Evolutionary conservation across 92 coral and sea anemone species (phyloP).

Genomic region (Phenganax stokvisi): DNA sequence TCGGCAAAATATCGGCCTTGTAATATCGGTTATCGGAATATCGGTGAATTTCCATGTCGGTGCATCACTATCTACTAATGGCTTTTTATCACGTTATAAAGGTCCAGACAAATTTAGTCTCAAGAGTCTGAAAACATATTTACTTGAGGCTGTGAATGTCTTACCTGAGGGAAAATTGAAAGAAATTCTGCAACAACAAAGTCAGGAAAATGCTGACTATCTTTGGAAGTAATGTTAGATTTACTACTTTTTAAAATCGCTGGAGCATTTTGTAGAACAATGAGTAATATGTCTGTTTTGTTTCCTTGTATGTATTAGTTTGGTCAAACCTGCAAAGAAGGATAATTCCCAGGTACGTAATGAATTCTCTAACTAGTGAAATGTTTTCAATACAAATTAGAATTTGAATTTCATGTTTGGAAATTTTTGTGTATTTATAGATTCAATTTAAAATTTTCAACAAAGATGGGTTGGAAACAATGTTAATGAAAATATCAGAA

Average conservation of each 20-base stretch:
- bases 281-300: too few relatives aligned
- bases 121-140: neutral
- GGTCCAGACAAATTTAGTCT: conserved; percentile 22
- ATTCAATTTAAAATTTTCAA: conserved; percentile 17
- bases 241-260: too few relatives aligned
- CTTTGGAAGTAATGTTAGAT: conserved; percentile 33
- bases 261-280: too few relatives aligned
- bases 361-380: too few relatives aligned
- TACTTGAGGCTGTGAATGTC: conserved; percentile 15
- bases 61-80: neutral
- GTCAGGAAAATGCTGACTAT: conserved; percentile 9
- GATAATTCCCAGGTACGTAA: neutral
- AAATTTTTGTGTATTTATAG: neutral
- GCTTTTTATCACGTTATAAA: neutral
- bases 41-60: too few relatives aligned
- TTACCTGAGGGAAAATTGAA: conserved; percentile 33
- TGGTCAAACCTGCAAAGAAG: neutral
- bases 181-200: conserved; percentile 12
- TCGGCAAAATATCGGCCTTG: too few relatives aligned
- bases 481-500: conserved; percentile 3
- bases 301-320: neutral
- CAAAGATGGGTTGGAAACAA: conserved; percentile 11
- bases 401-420: neutral
- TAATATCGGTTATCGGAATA: too few relatives aligned
- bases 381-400: too few relatives aligned